phyloP scores from a whole-genome alignment of 2,113 vertebrate species.

The Trochalopteron elliotii region DNA sequence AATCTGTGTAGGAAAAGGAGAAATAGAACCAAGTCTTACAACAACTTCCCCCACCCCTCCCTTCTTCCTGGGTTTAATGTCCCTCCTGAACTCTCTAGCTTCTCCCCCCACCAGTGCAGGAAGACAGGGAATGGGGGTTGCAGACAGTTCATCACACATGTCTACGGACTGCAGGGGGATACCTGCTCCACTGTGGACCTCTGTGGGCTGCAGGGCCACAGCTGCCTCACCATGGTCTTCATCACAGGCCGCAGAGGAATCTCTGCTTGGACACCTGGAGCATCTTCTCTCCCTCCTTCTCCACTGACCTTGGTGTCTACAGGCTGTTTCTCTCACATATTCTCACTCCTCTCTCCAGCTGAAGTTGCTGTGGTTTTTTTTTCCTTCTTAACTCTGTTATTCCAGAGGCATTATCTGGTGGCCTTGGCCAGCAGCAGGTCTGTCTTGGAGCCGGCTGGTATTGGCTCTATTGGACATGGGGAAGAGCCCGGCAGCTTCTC shows the following conservation, averaged over 20 bases:
- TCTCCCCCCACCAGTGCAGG: background rate
- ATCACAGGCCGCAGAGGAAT: rapidly evolving
- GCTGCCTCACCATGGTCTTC: background rate
- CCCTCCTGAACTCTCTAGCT: background rate
- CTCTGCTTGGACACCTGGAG: background rate
- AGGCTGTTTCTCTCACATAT: background rate
- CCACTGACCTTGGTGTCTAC: background rate
- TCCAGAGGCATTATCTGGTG: background rate
- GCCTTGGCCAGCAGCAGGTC: background rate
- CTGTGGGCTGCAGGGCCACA: background rate
- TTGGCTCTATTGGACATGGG: rapidly evolving
- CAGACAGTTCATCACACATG: background rate
- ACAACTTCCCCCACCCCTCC: background rate
- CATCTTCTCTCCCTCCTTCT: background rate
- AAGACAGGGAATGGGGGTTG: background rate
- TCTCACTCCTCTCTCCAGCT: background rate
- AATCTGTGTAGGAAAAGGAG: background rate
- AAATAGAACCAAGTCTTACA: background rate
- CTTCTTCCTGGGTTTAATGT: background rate
- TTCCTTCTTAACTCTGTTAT: background rate
- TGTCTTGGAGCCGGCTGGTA: rapidly evolving
- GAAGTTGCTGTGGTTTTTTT: background rate
- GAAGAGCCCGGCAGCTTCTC: background rate
- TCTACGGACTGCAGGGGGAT: background rate
- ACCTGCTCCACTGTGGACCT: background rate